Conservation (phyloP, 2,113 vertebrate genomes). For the Zingel zingel region DNA sequence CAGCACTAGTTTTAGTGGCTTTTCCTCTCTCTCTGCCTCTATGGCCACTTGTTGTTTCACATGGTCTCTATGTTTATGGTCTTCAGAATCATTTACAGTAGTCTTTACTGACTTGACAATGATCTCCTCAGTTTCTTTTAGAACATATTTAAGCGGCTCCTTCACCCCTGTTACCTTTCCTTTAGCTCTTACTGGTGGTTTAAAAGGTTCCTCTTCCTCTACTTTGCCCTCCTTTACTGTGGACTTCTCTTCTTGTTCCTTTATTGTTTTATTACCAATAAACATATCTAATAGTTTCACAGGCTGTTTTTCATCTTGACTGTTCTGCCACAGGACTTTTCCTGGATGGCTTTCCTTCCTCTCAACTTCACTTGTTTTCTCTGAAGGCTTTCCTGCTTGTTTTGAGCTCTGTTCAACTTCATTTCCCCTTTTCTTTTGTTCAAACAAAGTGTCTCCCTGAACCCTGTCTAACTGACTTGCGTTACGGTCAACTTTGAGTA, state of each 20-base stretch:
- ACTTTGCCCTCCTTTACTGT: slow-evolving; percentile 4
- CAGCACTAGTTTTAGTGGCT: not conserved
- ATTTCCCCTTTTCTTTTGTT: slow-evolving; percentile 34
- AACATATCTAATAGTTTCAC: slow-evolving; percentile 24
- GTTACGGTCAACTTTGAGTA: slow-evolving; percentile 10
- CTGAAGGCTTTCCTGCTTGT: slow-evolving; percentile 16
- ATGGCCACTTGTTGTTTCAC: slow-evolving; percentile 9
- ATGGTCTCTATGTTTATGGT: slow-evolving; percentile 1
- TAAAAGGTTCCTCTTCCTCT: slow-evolving; percentile 49
- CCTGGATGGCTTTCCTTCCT: slow-evolving; percentile 13
- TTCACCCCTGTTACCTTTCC: slow-evolving; percentile 26
- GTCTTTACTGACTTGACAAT: slow-evolving; percentile 25
- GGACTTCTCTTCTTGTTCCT: slow-evolving; percentile 10
- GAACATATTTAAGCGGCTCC: not conserved
- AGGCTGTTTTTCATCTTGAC: slow-evolving; percentile 32
- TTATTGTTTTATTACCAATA: slow-evolving; percentile 15
- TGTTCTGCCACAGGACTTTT: slow-evolving; percentile 1
- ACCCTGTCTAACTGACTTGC: slow-evolving; percentile 28
- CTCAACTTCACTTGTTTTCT: slow-evolving; percentile 32
- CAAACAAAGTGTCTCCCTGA: slow-evolving; percentile 8
- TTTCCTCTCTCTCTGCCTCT: slow-evolving; percentile 14
- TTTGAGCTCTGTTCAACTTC: slow-evolving; percentile 22
- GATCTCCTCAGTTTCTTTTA: slow-evolving; percentile 51
- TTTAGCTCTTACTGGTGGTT: slow-evolving; percentile 61
- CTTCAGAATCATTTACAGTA: slow-evolving; percentile 22